Percentiles rank a stretch among this genome's conserved stretches.
phyloP scores from a whole-genome alignment of 2,797 vertebrate species.

The Amblyraja radiata region DNA sequence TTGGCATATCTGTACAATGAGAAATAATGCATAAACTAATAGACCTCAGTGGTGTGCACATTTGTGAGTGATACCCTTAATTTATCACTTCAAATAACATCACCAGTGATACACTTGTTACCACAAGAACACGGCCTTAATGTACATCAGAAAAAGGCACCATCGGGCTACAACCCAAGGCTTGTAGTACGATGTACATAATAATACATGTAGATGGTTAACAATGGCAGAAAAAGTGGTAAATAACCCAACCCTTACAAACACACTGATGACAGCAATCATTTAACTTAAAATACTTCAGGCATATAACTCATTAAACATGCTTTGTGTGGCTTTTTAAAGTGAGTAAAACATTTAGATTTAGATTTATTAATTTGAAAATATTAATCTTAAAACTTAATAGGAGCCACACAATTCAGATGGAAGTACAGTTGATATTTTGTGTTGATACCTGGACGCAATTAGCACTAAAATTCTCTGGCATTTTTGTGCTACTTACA shows the following conservation, averaged over 20 bases:
- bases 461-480: background rate
- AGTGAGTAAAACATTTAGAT: background rate
- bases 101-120: background rate
- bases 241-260: background rate
- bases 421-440: background rate
- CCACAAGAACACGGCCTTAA: background rate
- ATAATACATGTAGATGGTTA: background rate
- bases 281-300: constrained; percentile 7
- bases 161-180: background rate
- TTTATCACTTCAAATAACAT: background rate
- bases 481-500: background rate
- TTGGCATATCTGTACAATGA: background rate
- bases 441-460: background rate
- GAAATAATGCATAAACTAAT: background rate
- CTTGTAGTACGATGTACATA: background rate
- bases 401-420: background rate
- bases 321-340: background rate
- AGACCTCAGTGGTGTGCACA: background rate
- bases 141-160: background rate
- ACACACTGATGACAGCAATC: background rate
- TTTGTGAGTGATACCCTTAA: background rate
- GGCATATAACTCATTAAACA: background rate
- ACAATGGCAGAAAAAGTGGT: background rate
- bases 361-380: background rate
- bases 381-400: background rate